Conservation (phyloP, 2,797 vertebrate genomes). For the Antrozous pallidus region DNA sequence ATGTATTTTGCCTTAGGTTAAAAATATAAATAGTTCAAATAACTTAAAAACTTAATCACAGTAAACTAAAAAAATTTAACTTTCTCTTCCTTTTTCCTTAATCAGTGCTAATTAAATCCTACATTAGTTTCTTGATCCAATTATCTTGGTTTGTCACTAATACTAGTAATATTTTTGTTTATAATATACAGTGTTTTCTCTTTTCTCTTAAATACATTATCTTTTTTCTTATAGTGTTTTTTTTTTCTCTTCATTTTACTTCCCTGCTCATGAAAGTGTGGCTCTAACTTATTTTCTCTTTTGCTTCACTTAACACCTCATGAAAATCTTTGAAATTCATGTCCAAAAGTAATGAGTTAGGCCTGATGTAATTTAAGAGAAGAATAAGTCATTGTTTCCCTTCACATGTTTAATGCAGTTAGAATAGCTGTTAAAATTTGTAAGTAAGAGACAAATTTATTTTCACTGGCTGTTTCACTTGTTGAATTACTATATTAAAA, state of each 20-base stretch:
- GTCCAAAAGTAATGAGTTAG: neutral
- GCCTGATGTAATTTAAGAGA: neutral
- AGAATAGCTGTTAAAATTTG: neutral
- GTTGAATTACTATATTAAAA: neutral
- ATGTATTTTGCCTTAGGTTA: conserved; percentile 9
- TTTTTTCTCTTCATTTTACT: neutral
- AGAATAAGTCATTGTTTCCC: conserved; percentile 6
- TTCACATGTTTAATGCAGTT: neutral
- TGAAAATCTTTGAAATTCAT: conserved; percentile 33
- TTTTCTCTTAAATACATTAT: neutral
- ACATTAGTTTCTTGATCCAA: neutral
- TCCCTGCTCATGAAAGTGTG: neutral
- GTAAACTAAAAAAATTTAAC: conserved; percentile 36
- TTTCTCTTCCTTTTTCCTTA: conserved; percentile 24
- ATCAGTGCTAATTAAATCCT: neutral
- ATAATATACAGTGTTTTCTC: neutral
- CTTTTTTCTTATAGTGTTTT: neutral
- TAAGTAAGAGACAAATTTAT: neutral
- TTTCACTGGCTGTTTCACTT: neutral
- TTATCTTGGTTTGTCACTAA: neutral
- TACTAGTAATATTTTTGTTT: neutral
- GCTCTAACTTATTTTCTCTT: neutral
- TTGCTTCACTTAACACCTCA: neutral
- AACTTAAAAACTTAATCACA: conserved; percentile 10
- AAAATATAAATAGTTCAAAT: neutral